These are phyloP conservation scores for Chaetorhynchus papuensis DNA, from an alignment of 2,113 vertebrate genomes.

Conservation along the genomic window DNA sequence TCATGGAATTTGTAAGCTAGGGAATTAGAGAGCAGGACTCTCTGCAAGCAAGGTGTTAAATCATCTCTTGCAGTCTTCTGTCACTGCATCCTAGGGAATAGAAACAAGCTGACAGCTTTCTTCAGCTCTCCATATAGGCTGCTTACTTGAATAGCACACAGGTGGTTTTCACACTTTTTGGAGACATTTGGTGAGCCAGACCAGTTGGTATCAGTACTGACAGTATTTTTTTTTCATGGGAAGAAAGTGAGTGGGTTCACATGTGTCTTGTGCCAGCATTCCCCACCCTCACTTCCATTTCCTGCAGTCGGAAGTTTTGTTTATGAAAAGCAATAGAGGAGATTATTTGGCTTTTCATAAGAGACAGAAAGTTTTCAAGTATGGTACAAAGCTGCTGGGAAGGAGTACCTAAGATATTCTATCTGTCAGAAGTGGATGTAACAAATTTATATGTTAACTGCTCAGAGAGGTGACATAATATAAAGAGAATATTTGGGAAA, in stretches of 20 bases:
- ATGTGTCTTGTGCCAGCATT: not conserved
- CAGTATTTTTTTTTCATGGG: not conserved
- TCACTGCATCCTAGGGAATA: not conserved
- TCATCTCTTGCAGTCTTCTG: not conserved
- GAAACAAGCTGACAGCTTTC: not conserved
- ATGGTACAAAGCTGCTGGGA: not conserved
- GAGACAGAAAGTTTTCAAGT: not conserved
- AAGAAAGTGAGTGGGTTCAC: not conserved
- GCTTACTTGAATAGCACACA: rapidly evolving
- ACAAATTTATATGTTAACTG: not conserved
- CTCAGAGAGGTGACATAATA: not conserved
- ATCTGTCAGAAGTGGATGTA: not conserved
- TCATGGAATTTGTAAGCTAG: not conserved
- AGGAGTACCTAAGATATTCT: not conserved
- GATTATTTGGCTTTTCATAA: not conserved
- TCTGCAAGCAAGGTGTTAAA: not conserved
- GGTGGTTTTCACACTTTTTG: not conserved
- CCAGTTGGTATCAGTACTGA: not conserved
- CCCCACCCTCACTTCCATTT: not conserved
- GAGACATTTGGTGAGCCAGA: not conserved
- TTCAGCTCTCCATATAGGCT: not conserved
- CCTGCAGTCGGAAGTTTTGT: not conserved
- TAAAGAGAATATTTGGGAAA: not conserved
- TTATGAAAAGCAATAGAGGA: not conserved
- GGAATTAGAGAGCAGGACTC: not conserved